Conservation (phyloP, 1,140 invertebrate species). For the Pogonomyrmex californicus region DNA sequence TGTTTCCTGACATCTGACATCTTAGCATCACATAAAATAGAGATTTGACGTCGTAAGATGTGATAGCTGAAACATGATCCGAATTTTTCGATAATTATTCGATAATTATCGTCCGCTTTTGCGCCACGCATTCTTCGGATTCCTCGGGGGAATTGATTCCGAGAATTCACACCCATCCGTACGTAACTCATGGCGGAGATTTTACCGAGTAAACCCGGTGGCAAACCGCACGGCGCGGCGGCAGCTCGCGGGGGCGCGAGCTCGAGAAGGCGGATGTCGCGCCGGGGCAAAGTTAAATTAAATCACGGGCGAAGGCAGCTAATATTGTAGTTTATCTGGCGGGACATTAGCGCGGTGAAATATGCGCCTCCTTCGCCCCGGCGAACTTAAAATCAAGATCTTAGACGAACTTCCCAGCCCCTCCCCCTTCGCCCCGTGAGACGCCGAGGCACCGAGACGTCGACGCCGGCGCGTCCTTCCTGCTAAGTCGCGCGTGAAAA, state of each 20-base stretch:
- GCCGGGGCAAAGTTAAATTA: conserved; percentile 87
- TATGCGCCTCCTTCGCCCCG: conserved; percentile 83
- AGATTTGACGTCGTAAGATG: not conserved
- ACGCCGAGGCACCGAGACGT: conserved; percentile 54
- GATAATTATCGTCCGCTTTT: not conserved
- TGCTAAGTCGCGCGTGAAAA: conserved; percentile 87
- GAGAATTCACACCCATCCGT: not conserved
- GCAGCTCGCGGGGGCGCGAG: conserved; percentile 70
- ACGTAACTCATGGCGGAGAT: conserved; percentile 14
- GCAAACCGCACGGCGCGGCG: conserved; percentile 24
- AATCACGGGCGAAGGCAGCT: conserved; percentile 85
- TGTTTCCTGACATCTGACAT: not conserved
- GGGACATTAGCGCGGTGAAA: conserved; percentile 86
- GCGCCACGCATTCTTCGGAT: not conserved
- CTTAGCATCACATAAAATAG: not conserved
- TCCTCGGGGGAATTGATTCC: not conserved
- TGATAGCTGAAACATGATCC: not conserved
- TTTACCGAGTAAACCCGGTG: conserved; percentile 26
- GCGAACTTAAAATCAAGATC: conserved; percentile 87
- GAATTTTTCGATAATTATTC: not conserved
- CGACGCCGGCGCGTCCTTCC: conserved; percentile 79
- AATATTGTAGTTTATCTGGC: conserved; percentile 87
- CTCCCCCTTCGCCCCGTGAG: conserved; percentile 56
- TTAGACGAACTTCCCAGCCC: conserved; percentile 78
- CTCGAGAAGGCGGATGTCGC: conserved; percentile 83